These are phyloP conservation scores for Protosalanx chinensis DNA, from an alignment of 2,797 vertebrate genomes.

Conservation along the genomic window DNA sequence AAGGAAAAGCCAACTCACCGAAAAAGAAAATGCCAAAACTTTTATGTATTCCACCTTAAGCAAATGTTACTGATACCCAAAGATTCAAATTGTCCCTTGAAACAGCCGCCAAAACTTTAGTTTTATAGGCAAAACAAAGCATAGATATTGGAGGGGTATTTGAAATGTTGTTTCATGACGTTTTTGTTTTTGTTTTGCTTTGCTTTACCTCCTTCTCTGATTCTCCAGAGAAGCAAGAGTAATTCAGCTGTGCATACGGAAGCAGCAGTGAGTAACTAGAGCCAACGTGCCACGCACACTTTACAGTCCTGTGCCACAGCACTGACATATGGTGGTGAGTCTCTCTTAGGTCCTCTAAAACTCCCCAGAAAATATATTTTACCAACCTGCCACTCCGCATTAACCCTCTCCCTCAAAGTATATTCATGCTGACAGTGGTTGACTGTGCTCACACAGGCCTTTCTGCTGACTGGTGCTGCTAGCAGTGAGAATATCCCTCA, in stretches of 20 bases:
- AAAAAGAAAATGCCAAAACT: too few species aligned
- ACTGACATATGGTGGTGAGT: slow-evolving; percentile 33
- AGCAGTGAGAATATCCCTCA: slow-evolving; percentile 33
- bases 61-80: too few species aligned
- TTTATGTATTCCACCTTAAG: too few species aligned
- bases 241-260: background rate
- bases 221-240: background rate
- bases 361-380: slow-evolving; percentile 10
- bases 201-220: background rate
- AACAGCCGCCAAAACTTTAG: too few species aligned
- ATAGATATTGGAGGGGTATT: too few species aligned
- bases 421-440: slow-evolving; percentile 21
- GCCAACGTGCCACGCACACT: background rate
- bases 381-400: slow-evolving; percentile 14
- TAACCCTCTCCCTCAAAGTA: slow-evolving; percentile 16
- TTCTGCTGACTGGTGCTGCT: slow-evolving; percentile 38
- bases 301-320: background rate
- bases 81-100: too few species aligned
- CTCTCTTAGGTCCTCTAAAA: background rate
- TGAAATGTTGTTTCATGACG: too few species aligned
- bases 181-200: background rate
- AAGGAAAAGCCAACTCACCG: too few species aligned
- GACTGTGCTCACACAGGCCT: slow-evolving; percentile 37
- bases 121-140: too few species aligned
- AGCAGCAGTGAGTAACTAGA: background rate